Conservation (phyloP, 1,140 invertebrate genomes). For the Pseudachorutes palmiensis region DNA sequence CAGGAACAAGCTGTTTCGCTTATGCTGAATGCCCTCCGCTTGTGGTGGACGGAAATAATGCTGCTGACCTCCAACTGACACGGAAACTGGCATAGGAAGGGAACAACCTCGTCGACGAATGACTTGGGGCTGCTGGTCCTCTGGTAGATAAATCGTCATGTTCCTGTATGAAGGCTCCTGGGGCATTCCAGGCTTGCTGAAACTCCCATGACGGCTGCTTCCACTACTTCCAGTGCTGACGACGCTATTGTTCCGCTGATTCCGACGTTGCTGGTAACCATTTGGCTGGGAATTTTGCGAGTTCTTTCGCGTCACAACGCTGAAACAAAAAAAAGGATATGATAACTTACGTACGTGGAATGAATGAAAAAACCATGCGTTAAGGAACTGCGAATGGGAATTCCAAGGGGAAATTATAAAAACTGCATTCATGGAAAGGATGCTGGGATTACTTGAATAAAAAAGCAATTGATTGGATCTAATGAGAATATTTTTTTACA, state of each 20-base stretch:
- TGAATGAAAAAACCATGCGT: no score
- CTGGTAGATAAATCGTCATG: not conserved
- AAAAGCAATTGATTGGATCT: no score
- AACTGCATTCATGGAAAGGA: no score
- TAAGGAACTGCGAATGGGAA: no score
- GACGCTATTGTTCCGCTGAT: conserved; percentile 21
- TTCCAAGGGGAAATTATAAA: no score
- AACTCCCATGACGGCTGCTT: conserved; percentile 27
- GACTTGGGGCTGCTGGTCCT: not conserved
- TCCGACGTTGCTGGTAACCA: conserved; percentile 7
- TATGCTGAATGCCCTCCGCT: not conserved
- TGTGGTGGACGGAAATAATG: not conserved
- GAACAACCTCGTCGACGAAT: conserved; percentile 31
- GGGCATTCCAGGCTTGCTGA: conserved; percentile 22
- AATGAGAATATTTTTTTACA: no score
- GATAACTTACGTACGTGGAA: no score
- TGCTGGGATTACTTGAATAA: no score
- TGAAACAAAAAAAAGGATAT: not conserved
- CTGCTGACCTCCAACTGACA: not conserved
- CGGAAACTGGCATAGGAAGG: conserved; percentile 24
- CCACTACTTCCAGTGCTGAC: conserved; percentile 21
- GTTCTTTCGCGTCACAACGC: not conserved
- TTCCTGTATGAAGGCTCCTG: conserved; percentile 20
- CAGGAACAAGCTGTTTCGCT: conserved; percentile 19
- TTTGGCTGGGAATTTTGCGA: not conserved